Conservation (phyloP, 2,888 invertebrate genomes). For the Chaitophorus viminalis region DNA sequence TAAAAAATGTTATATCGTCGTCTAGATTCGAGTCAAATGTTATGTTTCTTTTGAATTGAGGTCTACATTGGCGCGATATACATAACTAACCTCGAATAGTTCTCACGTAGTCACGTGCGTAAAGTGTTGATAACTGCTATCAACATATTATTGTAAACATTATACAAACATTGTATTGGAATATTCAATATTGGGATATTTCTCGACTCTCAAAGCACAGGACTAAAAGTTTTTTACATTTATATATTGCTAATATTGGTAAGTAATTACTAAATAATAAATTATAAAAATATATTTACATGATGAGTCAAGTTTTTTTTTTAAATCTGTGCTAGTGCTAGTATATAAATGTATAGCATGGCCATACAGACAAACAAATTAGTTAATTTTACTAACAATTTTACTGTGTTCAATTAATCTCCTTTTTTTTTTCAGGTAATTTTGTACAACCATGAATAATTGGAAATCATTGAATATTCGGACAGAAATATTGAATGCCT, state of each 20-base stretch:
- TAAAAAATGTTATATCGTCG: no score
- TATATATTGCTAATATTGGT: no score
- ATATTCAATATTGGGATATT: background rate
- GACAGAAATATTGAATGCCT: slow-evolving; percentile 75
- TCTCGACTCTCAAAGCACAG: no score
- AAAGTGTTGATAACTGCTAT: background rate
- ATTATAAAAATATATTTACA: no score
- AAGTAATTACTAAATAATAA: no score
- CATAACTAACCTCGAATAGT: background rate
- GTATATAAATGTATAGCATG: background rate
- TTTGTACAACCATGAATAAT: slow-evolving; percentile 16
- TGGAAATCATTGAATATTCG: slow-evolving; percentile 70
- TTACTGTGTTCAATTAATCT: background rate
- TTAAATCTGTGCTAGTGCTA: background rate
- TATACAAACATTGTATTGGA: background rate
- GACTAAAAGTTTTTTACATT: no score
- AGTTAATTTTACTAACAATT: background rate
- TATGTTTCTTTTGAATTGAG: no score
- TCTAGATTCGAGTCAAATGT: no score
- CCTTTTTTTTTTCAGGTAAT: background rate
- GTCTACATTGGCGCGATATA: no score
- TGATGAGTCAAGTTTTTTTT: no score
- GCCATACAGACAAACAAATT: background rate
- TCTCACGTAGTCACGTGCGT: background rate
- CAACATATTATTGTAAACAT: background rate